Evolutionary conservation across 2,113 vertebrate species (phyloP).

Genomic region (Tyrannus savana): DNA sequence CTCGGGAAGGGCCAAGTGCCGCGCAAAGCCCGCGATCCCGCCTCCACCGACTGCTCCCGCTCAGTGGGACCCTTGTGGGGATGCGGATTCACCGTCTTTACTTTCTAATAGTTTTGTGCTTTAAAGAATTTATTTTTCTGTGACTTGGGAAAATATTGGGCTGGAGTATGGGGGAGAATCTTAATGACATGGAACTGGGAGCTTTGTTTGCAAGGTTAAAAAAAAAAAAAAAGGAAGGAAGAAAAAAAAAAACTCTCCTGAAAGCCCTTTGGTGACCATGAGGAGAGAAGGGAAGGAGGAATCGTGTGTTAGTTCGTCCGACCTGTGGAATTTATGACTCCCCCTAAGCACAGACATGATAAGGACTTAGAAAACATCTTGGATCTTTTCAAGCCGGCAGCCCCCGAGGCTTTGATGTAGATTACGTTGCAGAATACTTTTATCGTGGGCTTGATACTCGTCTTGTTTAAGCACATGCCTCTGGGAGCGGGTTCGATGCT

Average conservation of each 20-base stretch:
- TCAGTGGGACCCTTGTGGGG: not conserved
- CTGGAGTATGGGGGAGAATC: rapidly evolving
- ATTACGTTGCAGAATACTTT: conserved; percentile 70
- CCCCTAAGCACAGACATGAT: conserved; percentile 78
- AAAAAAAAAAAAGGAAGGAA: not conserved
- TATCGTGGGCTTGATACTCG: conserved; percentile 59
- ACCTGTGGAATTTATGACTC: conserved; percentile 82
- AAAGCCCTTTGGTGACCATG: conserved; percentile 42
- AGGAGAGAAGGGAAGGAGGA: conserved; percentile 47
- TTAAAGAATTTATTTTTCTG: not conserved
- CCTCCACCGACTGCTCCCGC: not conserved
- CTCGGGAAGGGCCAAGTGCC: not conserved
- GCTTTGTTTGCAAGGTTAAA: conserved; percentile 30
- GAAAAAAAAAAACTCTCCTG: not conserved
- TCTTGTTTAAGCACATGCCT: conserved; percentile 62
- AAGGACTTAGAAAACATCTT: conserved; percentile 75
- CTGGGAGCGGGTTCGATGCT: not conserved
- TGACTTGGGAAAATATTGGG: not conserved
- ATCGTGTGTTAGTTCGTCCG: conserved; percentile 49
- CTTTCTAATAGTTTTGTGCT: not conserved
- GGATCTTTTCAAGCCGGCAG: conserved; percentile 78
- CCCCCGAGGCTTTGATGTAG: conserved; percentile 79
- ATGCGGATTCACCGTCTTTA: not conserved
- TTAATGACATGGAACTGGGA: not conserved
- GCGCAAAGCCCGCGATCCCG: rapidly evolving